phyloP scores from a whole-genome alignment of 2,113 vertebrate genomes.

The Phaetusa simplex region DNA sequence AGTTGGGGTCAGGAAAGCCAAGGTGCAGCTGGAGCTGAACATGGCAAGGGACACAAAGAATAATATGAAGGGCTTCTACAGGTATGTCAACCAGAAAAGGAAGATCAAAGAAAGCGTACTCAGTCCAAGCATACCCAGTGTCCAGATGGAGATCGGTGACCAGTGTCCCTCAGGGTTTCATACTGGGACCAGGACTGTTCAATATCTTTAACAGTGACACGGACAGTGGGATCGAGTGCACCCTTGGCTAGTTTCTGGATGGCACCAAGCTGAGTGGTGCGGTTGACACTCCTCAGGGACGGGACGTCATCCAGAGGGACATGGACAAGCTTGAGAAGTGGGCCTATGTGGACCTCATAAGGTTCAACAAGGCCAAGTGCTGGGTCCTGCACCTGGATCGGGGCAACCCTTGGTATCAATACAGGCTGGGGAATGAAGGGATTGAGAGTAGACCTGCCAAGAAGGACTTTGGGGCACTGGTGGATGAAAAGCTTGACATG shows the following conservation, averaged over 20 bases:
- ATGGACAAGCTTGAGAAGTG: background rate
- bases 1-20: too few species aligned
- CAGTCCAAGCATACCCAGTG: background rate
- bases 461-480: too few species aligned
- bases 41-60: too few species aligned
- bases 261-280: background rate
- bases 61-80: too few species aligned
- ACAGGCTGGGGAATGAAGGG: background rate
- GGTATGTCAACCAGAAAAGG: too few species aligned
- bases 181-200: background rate
- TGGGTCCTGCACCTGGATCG: background rate
- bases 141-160: background rate
- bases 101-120: too few species aligned
- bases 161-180: background rate
- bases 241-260: background rate
- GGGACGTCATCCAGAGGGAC: background rate
- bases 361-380: background rate
- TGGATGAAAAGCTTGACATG: too few species aligned
- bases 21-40: too few species aligned
- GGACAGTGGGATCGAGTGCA: background rate
- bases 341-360: background rate
- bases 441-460: too few species aligned
- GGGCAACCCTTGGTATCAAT: background rate
- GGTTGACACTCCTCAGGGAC: background rate
- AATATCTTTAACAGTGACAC: background rate